These are phyloP conservation scores for Aeoliscus strigatus DNA, from an alignment of 2,797 vertebrate species.

Conservation along the genomic window DNA sequence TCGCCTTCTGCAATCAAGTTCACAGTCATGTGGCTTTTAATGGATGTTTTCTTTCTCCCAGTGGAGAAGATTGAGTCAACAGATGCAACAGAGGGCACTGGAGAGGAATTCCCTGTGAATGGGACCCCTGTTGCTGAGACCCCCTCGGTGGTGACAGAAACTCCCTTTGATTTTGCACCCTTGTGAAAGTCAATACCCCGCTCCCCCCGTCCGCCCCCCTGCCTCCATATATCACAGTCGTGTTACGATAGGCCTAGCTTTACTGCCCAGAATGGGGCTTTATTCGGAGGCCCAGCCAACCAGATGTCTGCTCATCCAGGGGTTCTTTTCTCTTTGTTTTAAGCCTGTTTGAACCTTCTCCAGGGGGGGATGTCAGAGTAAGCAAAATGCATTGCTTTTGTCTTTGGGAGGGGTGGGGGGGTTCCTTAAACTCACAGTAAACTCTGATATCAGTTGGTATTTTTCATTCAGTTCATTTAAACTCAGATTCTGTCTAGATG, in stretches of 20 bases:
- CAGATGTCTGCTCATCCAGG: conserved; percentile 75
- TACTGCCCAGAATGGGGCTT: conserved; percentile 70
- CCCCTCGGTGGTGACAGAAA: conserved; percentile 72
- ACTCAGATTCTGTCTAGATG: too few relatives aligned
- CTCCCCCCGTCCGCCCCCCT: conserved; percentile 29
- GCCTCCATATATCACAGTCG: conserved; percentile 72
- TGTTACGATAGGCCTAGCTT: conserved; percentile 63
- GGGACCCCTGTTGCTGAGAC: conserved; percentile 73
- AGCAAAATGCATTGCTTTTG: conserved; percentile 41
- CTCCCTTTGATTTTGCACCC: conserved; percentile 80
- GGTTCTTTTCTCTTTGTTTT: conserved; percentile 66
- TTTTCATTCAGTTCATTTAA: too few relatives aligned
- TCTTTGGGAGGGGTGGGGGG: too few relatives aligned
- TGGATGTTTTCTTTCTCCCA: conserved; percentile 71
- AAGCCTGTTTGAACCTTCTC: conserved; percentile 62
- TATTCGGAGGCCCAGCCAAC: conserved; percentile 67
- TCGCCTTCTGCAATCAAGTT: conserved; percentile 76
- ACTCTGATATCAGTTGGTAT: too few relatives aligned
- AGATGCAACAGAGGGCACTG: conserved; percentile 64
- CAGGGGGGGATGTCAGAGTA: conserved; percentile 37
- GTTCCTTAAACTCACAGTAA: conserved; percentile 9
- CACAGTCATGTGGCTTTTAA: conserved; percentile 77
- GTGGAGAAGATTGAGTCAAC: conserved; percentile 73
- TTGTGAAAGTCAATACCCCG: conserved; percentile 77
- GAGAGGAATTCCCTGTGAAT: conserved; percentile 72